These are phyloP conservation scores for Hydrochoerus hydrochaeris DNA, from an alignment of 2,113 vertebrate genomes.

Conservation along the genomic window DNA sequence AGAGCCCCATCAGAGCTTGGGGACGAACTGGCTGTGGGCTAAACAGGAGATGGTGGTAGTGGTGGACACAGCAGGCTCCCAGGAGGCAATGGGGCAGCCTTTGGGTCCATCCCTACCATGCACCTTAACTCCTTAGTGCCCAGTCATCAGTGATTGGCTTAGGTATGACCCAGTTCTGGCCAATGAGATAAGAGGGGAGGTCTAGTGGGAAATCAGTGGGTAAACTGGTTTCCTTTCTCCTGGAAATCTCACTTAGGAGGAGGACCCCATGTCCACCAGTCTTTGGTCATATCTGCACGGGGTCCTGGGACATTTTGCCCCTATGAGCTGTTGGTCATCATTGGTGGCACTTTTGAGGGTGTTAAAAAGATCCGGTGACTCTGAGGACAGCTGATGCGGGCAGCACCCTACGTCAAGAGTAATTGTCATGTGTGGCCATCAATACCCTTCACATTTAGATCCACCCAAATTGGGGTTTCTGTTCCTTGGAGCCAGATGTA, in stretches of 20 bases:
- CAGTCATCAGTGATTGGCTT: neutral
- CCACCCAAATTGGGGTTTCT: neutral
- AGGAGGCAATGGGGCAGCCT: neutral
- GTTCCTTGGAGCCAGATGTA: neutral
- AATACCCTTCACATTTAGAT: neutral
- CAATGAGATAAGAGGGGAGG: neutral
- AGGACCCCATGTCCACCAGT: neutral
- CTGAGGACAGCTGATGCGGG: neutral
- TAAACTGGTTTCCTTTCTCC: neutral
- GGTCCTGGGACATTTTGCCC: neutral
- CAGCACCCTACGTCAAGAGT: neutral
- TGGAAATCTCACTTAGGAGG: neutral
- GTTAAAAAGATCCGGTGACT: neutral
- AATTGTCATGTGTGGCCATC: neutral
- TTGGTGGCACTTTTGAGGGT: neutral
- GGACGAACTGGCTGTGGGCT: neutral
- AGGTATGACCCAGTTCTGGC: neutral
- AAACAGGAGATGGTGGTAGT: neutral
- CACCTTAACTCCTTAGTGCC: neutral
- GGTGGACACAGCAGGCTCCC: neutral
- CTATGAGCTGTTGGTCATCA: neutral
- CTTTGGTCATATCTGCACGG: neutral
- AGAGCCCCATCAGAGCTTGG: neutral
- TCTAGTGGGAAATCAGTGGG: neutral
- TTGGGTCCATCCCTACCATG: fast-evolving